Conservation (phyloP, 2,113 vertebrate species). For the Scolopax mira region DNA sequence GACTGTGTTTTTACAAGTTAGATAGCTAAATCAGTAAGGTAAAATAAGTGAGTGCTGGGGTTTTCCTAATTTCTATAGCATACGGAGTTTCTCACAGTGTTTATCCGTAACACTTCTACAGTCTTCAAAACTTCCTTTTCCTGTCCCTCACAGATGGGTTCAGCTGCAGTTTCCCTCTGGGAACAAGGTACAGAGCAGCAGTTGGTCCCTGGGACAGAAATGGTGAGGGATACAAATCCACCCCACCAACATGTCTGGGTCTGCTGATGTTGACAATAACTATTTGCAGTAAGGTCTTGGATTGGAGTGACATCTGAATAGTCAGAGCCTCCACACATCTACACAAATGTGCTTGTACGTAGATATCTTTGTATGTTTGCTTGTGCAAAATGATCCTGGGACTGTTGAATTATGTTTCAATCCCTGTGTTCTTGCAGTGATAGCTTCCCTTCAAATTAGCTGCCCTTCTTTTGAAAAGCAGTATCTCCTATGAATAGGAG, state of each 20-base stretch:
- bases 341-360: background rate
- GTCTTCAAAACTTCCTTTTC: background rate
- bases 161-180: background rate
- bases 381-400: background rate
- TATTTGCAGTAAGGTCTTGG: background rate
- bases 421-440: background rate
- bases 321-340: background rate
- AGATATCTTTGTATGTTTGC: fast-evolving
- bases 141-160: background rate
- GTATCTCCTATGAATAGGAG: background rate
- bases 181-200: background rate
- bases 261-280: background rate
- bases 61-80: background rate
- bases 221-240: background rate
- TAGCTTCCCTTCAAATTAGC: background rate
- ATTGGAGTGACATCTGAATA: background rate
- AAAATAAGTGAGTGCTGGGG: background rate
- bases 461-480: background rate
- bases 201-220: background rate
- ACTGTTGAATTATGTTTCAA: background rate
- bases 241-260: fast-evolving
- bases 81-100: background rate
- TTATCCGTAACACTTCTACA: background rate
- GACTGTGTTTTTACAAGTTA: background rate
- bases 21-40: background rate